Evolutionary conservation across 2,797 vertebrate genomes (phyloP), one percentile per base, ranked within the genome.

Genomic region (Jordanella pulchra): DNA sequence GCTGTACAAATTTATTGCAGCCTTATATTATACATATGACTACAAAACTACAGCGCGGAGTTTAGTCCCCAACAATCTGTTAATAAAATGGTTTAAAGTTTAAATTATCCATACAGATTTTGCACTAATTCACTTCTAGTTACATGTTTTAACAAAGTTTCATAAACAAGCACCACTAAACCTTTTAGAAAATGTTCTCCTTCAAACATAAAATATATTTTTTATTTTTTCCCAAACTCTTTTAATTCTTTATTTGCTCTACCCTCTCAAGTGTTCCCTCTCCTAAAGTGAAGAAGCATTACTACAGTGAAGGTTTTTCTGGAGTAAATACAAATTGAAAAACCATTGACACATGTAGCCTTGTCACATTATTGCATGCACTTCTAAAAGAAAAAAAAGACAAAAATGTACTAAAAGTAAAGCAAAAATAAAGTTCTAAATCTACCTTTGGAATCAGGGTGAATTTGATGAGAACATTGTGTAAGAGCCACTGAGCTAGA

Each of bases 391-490:
- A 69, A 69, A 77, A 82, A 76, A 83, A 77, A 73, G 47, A n/a
- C n/a, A n/a, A n/a, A n/a, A n/a, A n/a, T n/a, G n/a, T n/a, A 88
- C 70, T 84, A 65, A 76, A 83, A 85, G 76, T 78, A 86, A 75
- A 82, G 84, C 60, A 77, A 70, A 79, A 69, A 69, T 78, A 75
- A 86, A 78, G 79, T 84, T 88, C 80, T 84, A 71, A 89, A 51
- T 77, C 76, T 84, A 72, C 75, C 78, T 82, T 80, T 86, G 73
- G 76, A 86, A 84, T 78, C 74, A 75, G 75, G 64, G 45, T 12
- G 53, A 69, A 73, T 89, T 91, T 89, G 82, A 89, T 87, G 83
- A 84, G 56, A 82, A 84, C 76, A 81, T 51, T 76, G 45, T 73
- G 45, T 67, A 55, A n/a, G 51, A 69, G 70, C 67, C 42, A 58